Base-by-base conservation (phyloP, 2,888 invertebrate genomes). In the Apotomis capreana region DNA sequence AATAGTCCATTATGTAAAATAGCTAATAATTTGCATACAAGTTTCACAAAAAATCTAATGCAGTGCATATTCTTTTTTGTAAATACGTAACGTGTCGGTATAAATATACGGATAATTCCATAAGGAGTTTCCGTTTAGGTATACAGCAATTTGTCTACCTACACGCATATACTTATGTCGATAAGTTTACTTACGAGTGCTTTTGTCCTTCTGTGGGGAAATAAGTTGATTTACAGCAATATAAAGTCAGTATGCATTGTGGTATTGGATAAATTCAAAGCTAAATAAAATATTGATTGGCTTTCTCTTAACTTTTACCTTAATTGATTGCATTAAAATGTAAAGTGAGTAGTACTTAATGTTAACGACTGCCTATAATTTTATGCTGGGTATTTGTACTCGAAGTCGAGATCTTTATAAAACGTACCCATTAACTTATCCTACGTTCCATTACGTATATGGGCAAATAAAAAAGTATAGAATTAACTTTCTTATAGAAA, bases 11-110 rank as follows among this genome's bases (percentile, higher is more conserved):
- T 55, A 65, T 65, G 64, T 54, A 70, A 65, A 70, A 55, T 70
- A 36, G 59, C 13, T 40, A 60, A 37, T 58, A 4, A 52, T 70
- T 65, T 70, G 70, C 70, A 70, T 70, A 63, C 63, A 54, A 15
- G 37, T 69, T 26, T 3, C 54, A 64, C 59, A 13, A 65, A 54
- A 70, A 63, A 60, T 60, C 12, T 15, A 44, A 57, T 37, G 63
- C 69, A 58, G 13, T 36, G 49, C 51, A 52, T 51, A 10, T 15
- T 37, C 15, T 52, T 63, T 63, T 68, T 51, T 40, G 6, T 8
- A 54, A 37, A 52, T 12, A 59, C 70, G 64, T 64, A 70, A 64
- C 54, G 12, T 5, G 44, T 55, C 4, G 40, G 9, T 40, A 15
- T n/a, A 44, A 44, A 54, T 55, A 26, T 65, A 65, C 55, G 55